A percentile compares a stretch with the other conserved stretches of the same genome.
Evolutionary conservation across 1,140 invertebrate genomes (phyloP).

Genomic region (Drosophila arawakana): DNA sequence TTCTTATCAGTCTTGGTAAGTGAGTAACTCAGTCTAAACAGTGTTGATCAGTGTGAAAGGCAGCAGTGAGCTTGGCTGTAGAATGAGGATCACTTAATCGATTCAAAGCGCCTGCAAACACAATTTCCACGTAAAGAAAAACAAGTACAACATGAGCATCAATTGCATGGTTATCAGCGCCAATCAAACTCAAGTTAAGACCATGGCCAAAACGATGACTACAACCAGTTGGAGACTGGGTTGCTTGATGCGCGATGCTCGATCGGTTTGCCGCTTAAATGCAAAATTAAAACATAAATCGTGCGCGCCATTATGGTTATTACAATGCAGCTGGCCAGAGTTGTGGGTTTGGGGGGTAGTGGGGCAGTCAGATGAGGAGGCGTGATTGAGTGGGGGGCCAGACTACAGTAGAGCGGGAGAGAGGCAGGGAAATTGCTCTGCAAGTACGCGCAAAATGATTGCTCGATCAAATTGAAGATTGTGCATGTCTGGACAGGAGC

Average conservation of each 20-base stretch:
- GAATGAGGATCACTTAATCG: constrained; percentile 78
- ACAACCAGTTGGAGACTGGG: neutral
- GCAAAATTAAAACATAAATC: constrained; percentile 84
- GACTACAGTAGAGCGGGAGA: constrained; percentile 20
- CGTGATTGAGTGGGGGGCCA: constrained; percentile 71
- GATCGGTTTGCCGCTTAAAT: constrained; percentile 61
- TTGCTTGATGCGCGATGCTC: neutral
- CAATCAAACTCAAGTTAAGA: constrained; percentile 77
- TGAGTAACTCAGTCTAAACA: neutral
- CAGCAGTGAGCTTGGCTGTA: constrained; percentile 14
- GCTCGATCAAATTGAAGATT: constrained; percentile 73
- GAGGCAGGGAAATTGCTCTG: constrained; percentile 59
- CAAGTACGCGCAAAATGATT: constrained; percentile 76
- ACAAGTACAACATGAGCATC: constrained; percentile 46
- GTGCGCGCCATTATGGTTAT: constrained; percentile 84
- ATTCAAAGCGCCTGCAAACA: constrained; percentile 73
- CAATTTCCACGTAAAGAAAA: constrained; percentile 51
- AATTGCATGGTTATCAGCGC: constrained; percentile 80
- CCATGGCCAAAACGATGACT: constrained; percentile 3
- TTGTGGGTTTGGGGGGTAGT: constrained; percentile 2
- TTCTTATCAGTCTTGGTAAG: neutral
- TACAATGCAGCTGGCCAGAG: constrained; percentile 66
- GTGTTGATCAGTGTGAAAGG: neutral
- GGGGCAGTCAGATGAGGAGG: constrained; percentile 13
- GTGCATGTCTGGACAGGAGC: constrained; percentile 2